phyloP scores from a whole-genome alignment of 2,797 vertebrate genomes.

The Emydoidea blandingii region DNA sequence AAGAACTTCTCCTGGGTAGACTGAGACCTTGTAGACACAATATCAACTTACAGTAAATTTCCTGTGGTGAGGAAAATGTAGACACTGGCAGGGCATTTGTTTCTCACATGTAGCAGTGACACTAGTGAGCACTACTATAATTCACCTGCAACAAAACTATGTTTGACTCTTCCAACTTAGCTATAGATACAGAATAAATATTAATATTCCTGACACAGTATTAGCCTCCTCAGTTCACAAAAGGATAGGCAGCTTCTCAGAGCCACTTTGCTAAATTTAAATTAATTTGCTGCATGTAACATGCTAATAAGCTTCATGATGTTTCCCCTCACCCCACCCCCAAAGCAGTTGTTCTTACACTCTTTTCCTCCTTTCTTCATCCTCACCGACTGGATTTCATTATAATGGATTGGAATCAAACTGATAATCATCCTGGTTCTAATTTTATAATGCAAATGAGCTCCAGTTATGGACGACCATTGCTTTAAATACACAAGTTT shows the following conservation, averaged over 20 bases:
- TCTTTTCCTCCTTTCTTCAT: background rate
- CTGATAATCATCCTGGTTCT: background rate
- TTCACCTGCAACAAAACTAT: background rate
- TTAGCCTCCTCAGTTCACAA: background rate
- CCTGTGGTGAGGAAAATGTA: background rate
- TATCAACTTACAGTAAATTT: conserved; percentile 27
- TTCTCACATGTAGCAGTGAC: background rate
- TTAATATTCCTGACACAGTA: background rate
- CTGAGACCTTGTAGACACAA: background rate
- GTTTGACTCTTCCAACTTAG: background rate
- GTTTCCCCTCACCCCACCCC: background rate
- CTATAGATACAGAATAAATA: background rate
- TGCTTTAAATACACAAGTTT: background rate
- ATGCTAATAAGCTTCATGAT: background rate
- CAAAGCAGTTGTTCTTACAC: background rate
- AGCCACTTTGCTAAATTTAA: background rate
- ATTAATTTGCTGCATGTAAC: background rate
- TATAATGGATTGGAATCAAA: background rate
- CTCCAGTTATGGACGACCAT: background rate
- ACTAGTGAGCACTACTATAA: background rate
- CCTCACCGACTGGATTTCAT: background rate
- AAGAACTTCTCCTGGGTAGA: background rate
- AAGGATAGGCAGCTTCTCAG: background rate
- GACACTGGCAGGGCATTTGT: background rate
- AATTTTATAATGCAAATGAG: background rate